Evolutionary conservation across 2,113 vertebrate species (phyloP).

Genomic region (Fregata magnificens): DNA sequence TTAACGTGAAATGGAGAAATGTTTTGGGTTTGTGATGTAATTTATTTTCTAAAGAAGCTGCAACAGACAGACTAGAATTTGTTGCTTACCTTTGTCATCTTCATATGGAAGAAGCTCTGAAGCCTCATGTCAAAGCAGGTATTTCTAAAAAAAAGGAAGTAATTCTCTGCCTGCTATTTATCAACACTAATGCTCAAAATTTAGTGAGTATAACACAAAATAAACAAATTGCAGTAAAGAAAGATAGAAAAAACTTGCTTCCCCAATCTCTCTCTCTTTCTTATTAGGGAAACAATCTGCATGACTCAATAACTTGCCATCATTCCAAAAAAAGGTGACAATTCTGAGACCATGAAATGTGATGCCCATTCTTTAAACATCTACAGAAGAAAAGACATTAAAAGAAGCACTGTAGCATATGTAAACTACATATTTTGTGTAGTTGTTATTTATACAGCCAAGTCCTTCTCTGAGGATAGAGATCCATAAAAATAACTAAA

Average conservation of each 20-base stretch:
- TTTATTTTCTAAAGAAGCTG: neutral
- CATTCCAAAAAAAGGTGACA: neutral
- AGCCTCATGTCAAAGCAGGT: neutral
- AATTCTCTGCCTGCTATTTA: neutral
- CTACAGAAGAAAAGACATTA: neutral
- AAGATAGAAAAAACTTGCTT: neutral
- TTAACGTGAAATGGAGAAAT: neutral
- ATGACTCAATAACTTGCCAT: neutral
- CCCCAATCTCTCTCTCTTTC: neutral
- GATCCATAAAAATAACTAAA: neutral
- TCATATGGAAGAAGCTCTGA: neutral
- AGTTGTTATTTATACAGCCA: neutral
- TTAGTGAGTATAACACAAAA: neutral
- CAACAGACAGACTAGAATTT: neutral
- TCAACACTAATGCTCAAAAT: neutral
- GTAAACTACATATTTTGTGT: neutral
- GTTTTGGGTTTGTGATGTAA: neutral
- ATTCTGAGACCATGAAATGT: neutral
- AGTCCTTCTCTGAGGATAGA: neutral
- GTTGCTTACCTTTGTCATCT: neutral
- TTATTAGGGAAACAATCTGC: neutral
- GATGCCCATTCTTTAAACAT: neutral
- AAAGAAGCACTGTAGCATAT: neutral
- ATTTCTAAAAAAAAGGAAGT: neutral
- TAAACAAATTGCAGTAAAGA: neutral